Evolutionary conservation across 2,797 vertebrate species (phyloP), one percentile per base, ranked within the genome.

Genomic region (Taeniopygia guttata): DNA sequence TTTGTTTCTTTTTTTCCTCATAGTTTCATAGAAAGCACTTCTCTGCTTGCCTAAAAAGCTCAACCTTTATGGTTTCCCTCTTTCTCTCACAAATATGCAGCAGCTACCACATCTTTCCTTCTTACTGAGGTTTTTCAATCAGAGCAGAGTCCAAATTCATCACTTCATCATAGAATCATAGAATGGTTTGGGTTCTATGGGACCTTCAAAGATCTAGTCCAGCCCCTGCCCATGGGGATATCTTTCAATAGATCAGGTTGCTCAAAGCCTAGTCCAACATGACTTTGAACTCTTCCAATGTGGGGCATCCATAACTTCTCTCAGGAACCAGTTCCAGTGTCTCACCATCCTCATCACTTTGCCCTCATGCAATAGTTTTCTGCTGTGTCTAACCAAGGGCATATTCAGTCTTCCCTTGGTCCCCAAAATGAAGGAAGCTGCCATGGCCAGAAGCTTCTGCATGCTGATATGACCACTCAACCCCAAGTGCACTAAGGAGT

Each of bases 11-110:
- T 74, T 56, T 66, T 66, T 52, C 9, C 25, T 60, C 0, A 0
- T n/a, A 29, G 27, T 86, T 93, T 73, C 84, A 88, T 42, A 59
- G 27, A 73, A 93, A 69, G 2, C 4, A 58, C 3, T 15, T n/a
- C 26, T 69, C 56, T 80, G 21, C 11, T 59, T 92, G 30, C 55
- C 43, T 64, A 29, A 20, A 77, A 23, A 84, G 43, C 6, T 63
- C 64, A 49, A 54, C 16, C 5, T 30, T 43, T 13, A 55, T 45
- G 8, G 26, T 46, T 88, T 80, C 38, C 38, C 18, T 56, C 51
- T 54, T 62, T 60, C 17, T 54, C 20, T 62, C 10, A 48, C 34
- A 59, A 40, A 70, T 34, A 43, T 0, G 0, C 43, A 51, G 23
- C 16, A 77, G 43, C 21, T 86, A 46, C 48, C 21, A n/a, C 19